Evolutionary conservation across 2,797 vertebrate genomes (phyloP).

Genomic region (Lithobates pipiens): DNA sequence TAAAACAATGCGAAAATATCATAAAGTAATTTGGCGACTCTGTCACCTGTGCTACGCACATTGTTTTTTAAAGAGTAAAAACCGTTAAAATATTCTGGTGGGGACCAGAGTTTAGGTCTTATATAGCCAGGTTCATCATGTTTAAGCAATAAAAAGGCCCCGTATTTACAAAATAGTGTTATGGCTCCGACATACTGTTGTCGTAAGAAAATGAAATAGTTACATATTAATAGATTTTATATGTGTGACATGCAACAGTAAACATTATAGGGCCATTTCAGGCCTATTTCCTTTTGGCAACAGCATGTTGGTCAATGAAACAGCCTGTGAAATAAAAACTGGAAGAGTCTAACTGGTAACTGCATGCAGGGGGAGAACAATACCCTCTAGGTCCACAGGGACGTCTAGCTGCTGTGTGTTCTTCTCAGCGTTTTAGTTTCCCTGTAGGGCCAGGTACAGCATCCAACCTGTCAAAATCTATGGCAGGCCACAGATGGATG

Average conservation of each 20-base stretch:
- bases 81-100: neutral
- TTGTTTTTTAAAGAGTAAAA: neutral
- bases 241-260: constrained; percentile 66
- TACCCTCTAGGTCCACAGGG: neutral
- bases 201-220: constrained; percentile 69
- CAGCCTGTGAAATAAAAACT: constrained; percentile 3
- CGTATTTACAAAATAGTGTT: constrained; percentile 69
- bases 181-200: constrained; percentile 58
- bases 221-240: constrained; percentile 73
- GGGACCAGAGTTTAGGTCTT: neutral
- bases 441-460: no score
- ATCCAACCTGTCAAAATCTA: no score
- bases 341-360: neutral
- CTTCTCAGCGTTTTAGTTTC: no score
- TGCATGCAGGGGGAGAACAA: neutral
- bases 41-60: neutral
- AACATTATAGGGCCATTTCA: constrained; percentile 64
- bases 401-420: no score
- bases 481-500: no score
- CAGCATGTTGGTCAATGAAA: constrained; percentile 12
- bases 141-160: constrained; percentile 22
- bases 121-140: neutral
- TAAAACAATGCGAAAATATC: constrained; percentile 9
- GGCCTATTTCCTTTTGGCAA: constrained; percentile 60
- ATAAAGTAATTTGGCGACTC: neutral